These are phyloP conservation scores for Tachina lurida DNA, from an alignment of 2,888 invertebrate genomes.

Conservation along the genomic window DNA sequence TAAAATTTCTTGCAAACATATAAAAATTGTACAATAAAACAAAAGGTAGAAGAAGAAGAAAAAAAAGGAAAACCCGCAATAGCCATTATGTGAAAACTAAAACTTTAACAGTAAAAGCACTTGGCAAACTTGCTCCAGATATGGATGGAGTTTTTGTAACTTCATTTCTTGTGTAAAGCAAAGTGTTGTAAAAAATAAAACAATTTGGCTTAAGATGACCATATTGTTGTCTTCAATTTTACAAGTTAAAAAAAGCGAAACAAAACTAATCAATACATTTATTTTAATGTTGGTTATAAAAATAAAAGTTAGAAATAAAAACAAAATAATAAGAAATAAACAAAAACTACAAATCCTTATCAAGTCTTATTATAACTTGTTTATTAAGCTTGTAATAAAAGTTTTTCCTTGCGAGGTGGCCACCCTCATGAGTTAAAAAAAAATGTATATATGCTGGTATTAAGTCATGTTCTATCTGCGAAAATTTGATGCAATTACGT, in stretches of 20 bases:
- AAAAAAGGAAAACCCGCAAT: constrained; percentile 3
- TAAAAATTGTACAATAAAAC: constrained; percentile 48
- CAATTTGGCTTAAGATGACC: constrained; percentile 34
- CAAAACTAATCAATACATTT: too few relatives aligned
- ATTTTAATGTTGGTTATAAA: background rate
- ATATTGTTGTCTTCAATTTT: background rate
- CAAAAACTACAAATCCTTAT: background rate
- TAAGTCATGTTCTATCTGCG: constrained; percentile 67
- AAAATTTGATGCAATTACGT: constrained; percentile 69
- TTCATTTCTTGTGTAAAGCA: constrained; percentile 1
- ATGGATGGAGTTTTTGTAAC: constrained; percentile 29
- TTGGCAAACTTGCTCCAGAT: constrained; percentile 52
- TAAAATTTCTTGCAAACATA: constrained; percentile 65
- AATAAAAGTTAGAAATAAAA: background rate
- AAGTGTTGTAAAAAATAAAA: background rate
- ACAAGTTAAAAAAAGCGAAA: background rate
- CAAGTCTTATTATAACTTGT: background rate
- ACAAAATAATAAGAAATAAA: background rate
- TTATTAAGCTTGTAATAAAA: background rate
- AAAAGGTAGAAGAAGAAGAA: background rate
- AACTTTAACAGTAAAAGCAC: constrained; percentile 59
- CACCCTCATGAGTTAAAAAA: background rate
- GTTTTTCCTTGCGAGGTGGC: background rate
- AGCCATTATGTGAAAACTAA: constrained; percentile 52
- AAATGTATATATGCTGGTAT: constrained; percentile 48